Conservation (phyloP, 2,888 invertebrate species). For the Leuctra nigra region DNA sequence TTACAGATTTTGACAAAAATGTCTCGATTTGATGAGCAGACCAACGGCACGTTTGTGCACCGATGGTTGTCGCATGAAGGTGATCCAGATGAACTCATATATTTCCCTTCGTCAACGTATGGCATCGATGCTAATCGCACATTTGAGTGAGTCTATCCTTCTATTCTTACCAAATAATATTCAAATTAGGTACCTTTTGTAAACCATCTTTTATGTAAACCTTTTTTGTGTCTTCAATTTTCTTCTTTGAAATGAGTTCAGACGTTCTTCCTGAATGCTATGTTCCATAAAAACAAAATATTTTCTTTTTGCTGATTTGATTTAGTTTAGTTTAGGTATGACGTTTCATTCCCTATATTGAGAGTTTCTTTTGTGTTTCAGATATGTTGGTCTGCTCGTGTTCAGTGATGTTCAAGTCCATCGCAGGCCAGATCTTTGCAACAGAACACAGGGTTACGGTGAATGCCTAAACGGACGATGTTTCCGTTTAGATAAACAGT, state of each 20-base stretch:
- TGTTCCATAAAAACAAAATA: too few relatives aligned
- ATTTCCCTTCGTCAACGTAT: slow-evolving; percentile 83
- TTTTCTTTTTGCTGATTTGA: too few relatives aligned
- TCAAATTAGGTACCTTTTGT: too few relatives aligned
- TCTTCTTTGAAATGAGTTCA: too few relatives aligned
- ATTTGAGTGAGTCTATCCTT: slow-evolving; percentile 71
- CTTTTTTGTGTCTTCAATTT: too few relatives aligned
- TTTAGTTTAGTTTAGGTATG: too few relatives aligned
- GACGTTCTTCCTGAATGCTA: too few relatives aligned
- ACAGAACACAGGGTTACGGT: slow-evolving; percentile 60
- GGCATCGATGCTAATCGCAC: slow-evolving; percentile 93
- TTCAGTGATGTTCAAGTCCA: slow-evolving; percentile 83
- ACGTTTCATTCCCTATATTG: too few relatives aligned
- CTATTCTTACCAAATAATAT: too few relatives aligned
- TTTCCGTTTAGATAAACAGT: slow-evolving; percentile 64
- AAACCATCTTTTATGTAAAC: too few relatives aligned
- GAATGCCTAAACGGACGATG: slow-evolving; percentile 82
- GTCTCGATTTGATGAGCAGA: slow-evolving; percentile 78
- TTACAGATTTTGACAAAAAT: slow-evolving; percentile 71
- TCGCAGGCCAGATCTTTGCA: slow-evolving; percentile 60
- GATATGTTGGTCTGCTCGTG: slow-evolving; percentile 72
- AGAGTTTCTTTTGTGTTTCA: too few relatives aligned
- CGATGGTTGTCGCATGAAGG: slow-evolving; percentile 81
- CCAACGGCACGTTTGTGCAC: slow-evolving; percentile 76
- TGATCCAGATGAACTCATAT: slow-evolving; percentile 75